These are phyloP conservation scores for Periplaneta americana DNA, from an alignment of 1,140 invertebrate genomes.

Conservation along the genomic window DNA sequence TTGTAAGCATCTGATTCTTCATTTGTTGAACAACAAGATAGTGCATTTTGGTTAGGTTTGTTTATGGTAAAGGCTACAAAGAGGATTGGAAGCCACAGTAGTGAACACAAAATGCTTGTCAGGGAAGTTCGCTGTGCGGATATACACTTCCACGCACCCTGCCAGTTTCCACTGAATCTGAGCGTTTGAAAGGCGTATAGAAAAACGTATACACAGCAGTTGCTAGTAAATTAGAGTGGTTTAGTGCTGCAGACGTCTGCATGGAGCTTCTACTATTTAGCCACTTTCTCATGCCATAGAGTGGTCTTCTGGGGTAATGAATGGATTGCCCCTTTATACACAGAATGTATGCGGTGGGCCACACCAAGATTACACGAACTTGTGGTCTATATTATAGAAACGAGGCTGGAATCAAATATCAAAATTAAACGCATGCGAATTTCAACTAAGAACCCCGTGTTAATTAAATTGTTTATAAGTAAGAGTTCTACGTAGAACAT, in stretches of 20 bases:
- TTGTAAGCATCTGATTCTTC: too few relatives aligned
- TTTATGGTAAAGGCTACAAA: background rate
- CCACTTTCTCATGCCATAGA: background rate
- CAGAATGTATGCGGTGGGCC: background rate
- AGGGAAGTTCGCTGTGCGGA: too few relatives aligned
- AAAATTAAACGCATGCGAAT: too few relatives aligned
- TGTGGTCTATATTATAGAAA: background rate
- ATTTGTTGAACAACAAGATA: background rate
- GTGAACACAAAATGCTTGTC: background rate
- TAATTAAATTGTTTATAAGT: too few relatives aligned
- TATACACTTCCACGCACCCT: background rate
- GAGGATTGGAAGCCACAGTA: background rate
- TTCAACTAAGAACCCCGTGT: too few relatives aligned
- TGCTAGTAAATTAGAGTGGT: background rate
- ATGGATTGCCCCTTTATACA: background rate
- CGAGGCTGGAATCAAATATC: background rate
- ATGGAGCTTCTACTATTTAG: background rate
- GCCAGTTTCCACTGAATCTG: background rate
- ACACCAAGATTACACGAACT: background rate
- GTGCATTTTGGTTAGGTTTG: too few relatives aligned
- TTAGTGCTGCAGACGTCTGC: background rate
- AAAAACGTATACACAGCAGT: background rate
- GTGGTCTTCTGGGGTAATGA: background rate
- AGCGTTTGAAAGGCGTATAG: background rate
- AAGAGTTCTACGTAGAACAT: too few relatives aligned